A percentile compares a stretch with the other conserved stretches of the same genome.
phyloP scores from a whole-genome alignment of 1,140 invertebrate species.

The Lithobius niger region DNA sequence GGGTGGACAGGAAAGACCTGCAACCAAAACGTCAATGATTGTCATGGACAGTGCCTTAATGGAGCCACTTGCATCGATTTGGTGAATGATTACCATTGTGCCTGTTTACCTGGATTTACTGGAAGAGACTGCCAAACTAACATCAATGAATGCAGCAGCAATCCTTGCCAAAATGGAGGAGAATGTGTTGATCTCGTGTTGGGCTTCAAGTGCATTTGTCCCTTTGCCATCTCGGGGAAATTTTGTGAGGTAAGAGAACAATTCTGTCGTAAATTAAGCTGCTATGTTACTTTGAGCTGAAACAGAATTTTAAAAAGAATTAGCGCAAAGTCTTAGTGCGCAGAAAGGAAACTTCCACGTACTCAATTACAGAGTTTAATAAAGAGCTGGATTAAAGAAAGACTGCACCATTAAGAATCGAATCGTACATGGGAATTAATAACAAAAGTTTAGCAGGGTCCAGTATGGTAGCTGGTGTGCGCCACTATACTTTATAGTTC shows the following conservation, averaged over 20 bases:
- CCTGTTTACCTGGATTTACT: conserved; percentile 63
- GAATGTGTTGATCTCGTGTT: conserved; percentile 38
- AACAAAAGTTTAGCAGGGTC: too few species aligned
- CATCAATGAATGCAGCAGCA: conserved; percentile 22
- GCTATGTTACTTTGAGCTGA: neutral
- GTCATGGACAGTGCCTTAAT: conserved; percentile 53
- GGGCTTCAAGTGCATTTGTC: conserved; percentile 32
- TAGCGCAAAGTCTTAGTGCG: too few species aligned
- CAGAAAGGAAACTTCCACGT: too few species aligned
- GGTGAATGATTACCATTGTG: conserved; percentile 42
- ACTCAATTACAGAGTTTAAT: too few species aligned
- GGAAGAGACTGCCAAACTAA: conserved; percentile 36
- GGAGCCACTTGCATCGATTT: conserved; percentile 39
- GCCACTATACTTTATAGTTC: too few species aligned
- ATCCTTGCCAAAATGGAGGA: conserved; percentile 38
- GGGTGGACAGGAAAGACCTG: conserved; percentile 42
- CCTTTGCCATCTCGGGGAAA: conserved; percentile 57
- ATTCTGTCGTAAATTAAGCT: neutral
- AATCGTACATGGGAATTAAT: too few species aligned
- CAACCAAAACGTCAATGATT: conserved; percentile 47
- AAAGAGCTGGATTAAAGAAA: too few species aligned
- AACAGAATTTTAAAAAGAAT: too few species aligned
- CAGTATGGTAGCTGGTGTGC: too few species aligned
- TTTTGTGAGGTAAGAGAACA: conserved; percentile 51
- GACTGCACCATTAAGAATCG: too few species aligned